These are phyloP conservation scores for Nomada fabriciana DNA, from an alignment of 2,888 invertebrate species.

Conservation along the genomic window DNA sequence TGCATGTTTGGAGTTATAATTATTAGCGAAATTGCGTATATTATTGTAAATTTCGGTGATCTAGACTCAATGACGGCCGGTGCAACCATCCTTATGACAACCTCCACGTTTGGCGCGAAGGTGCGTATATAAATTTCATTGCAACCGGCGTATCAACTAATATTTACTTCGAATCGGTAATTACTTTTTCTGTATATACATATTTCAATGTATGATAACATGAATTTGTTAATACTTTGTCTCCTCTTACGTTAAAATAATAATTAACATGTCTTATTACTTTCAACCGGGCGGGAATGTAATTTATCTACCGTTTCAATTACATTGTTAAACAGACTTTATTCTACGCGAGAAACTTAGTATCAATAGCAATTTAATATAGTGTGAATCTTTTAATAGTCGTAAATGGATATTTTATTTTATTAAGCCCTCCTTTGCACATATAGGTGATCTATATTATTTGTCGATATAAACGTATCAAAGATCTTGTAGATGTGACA, in stretches of 20 bases:
- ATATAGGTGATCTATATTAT: slow-evolving; percentile 66
- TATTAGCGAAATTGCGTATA: slow-evolving; percentile 65
- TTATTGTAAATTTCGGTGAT: slow-evolving; percentile 68
- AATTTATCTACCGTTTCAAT: no score
- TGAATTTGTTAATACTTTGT: no score
- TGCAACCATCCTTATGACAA: slow-evolving; percentile 74
- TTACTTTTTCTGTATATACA: neutral
- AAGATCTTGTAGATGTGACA: slow-evolving; percentile 63
- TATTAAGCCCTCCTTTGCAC: neutral
- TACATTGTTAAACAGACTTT: no score
- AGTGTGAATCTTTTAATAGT: neutral
- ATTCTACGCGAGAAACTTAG: no score
- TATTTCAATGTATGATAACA: neutral
- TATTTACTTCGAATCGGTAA: neutral
- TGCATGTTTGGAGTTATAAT: slow-evolving; percentile 70
- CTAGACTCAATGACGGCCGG: slow-evolving; percentile 68
- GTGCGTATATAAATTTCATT: slow-evolving; percentile 49
- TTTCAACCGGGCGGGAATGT: no score
- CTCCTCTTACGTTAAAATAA: no score
- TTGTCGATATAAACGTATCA: slow-evolving; percentile 62
- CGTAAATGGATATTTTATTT: neutral
- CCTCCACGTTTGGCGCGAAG: slow-evolving; percentile 72
- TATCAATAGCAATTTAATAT: no score
- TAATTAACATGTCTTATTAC: no score
- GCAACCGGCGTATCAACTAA: neutral